Evolutionary conservation across 2,888 invertebrate species (phyloP).

Genomic region (Dusona sp.): DNA sequence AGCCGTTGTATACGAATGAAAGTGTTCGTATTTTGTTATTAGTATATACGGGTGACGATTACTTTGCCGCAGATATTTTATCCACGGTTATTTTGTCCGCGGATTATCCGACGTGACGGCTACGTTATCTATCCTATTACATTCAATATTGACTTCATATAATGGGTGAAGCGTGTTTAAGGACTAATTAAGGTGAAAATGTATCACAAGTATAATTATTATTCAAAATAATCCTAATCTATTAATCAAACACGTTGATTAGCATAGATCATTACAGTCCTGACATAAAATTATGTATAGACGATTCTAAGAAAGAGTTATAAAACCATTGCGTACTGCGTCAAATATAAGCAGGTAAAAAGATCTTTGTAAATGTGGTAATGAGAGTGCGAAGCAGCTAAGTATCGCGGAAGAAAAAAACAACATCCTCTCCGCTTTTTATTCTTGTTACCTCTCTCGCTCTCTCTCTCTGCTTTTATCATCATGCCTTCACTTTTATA

Average conservation of each 20-base stretch:
- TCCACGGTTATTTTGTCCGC: too few species aligned
- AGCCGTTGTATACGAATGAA: too few species aligned
- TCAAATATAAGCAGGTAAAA: conserved; percentile 21
- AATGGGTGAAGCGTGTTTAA: too few species aligned
- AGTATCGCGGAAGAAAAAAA: conserved; percentile 28
- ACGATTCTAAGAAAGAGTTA: neutral
- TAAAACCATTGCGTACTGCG: conserved; percentile 24
- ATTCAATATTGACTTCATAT: too few species aligned
- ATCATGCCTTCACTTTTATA: conserved; percentile 54
- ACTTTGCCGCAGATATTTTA: too few species aligned
- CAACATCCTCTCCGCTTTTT: conserved; percentile 10
- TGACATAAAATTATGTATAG: neutral
- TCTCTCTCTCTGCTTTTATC: conserved; percentile 28
- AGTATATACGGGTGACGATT: too few species aligned
- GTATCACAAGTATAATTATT: too few species aligned
- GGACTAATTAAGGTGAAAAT: too few species aligned
- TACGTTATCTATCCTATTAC: too few species aligned
- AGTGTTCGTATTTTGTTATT: too few species aligned
- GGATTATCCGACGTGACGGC: too few species aligned
- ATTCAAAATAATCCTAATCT: neutral
- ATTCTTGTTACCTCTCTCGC: neutral
- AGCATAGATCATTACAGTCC: neutral
- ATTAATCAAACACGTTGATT: neutral
- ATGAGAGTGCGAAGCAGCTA: conserved; percentile 36
- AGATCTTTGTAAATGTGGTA: conserved; percentile 34